Percentiles rank a stretch among this genome's conserved stretches.
phyloP scores from a whole-genome alignment of 2,797 vertebrate species.

The Gila robusta region DNA sequence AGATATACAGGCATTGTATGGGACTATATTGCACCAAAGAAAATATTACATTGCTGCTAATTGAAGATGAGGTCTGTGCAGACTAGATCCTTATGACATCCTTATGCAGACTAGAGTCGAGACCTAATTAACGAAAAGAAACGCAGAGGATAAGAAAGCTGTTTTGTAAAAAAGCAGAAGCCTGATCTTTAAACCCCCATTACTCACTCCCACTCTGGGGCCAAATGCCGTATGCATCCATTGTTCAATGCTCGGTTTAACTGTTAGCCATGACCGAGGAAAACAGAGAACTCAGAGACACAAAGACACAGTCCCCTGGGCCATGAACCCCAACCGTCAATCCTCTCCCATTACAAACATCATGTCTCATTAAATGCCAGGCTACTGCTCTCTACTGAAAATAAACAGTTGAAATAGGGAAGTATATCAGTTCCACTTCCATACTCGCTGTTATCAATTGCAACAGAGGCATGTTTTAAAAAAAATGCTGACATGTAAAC shows the following conservation, averaged over 20 bases:
- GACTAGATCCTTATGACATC: too few relatives aligned
- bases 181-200: constrained; percentile 51
- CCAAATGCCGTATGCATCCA: constrained; percentile 38
- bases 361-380: constrained; percentile 27
- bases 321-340: constrained; percentile 54
- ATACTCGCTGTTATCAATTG: not conserved
- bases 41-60: not conserved
- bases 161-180: constrained; percentile 37
- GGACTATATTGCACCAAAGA: not conserved
- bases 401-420: constrained; percentile 30
- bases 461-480: not conserved
- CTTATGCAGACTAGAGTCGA: too few relatives aligned
- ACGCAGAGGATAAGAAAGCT: constrained; percentile 4
- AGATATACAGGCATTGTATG: not conserved
- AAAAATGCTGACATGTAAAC: not conserved
- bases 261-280: constrained; percentile 36
- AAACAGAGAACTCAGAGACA: constrained; percentile 53
- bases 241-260: constrained; percentile 54
- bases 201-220: constrained; percentile 25
- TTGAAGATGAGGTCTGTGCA: constrained; percentile 1
- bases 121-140: constrained; percentile 30
- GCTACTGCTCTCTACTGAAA: constrained; percentile 35
- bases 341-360: constrained; percentile 53
- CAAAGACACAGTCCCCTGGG: constrained; percentile 55
- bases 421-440: constrained; percentile 25